These are phyloP conservation scores for Chloroclysta siterata DNA, from an alignment of 2,888 invertebrate species.

Conservation along the genomic window DNA sequence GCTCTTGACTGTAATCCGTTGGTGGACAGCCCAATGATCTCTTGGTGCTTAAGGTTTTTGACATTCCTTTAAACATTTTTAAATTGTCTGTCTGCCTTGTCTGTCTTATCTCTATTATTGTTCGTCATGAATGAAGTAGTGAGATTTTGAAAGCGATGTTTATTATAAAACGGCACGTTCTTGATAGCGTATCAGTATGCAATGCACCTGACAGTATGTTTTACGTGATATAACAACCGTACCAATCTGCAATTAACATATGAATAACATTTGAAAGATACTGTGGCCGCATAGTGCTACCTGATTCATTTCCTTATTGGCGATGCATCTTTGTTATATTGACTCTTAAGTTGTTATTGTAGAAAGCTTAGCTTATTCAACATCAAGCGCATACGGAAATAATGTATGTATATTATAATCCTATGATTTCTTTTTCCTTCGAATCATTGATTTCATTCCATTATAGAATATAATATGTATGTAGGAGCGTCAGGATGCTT, in stretches of 20 bases:
- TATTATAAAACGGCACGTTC: conserved; percentile 25
- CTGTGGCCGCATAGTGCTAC: conserved; percentile 1
- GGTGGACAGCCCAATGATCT: no score
- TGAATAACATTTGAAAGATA: conserved; percentile 13
- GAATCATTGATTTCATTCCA: no score
- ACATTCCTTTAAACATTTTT: neutral
- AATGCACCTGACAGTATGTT: conserved; percentile 26
- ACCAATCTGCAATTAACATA: conserved; percentile 12
- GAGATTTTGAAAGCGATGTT: conserved; percentile 8
- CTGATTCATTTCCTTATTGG: conserved; percentile 9
- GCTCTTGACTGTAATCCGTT: no score
- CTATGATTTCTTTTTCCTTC: neutral
- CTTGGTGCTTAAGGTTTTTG: no score
- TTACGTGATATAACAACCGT: conserved; percentile 13
- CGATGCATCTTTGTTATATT: conserved; percentile 3
- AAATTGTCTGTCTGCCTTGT: neutral
- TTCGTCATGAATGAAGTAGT: neutral
- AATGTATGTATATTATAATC: neutral
- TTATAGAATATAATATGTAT: no score
- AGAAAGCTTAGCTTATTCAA: neutral
- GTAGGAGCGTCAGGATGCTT: no score
- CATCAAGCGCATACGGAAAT: neutral
- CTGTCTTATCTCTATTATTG: neutral
- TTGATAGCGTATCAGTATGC: conserved; percentile 17
- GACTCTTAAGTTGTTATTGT: neutral